A percentile compares a stretch with the other conserved stretches of the same genome.
Evolutionary conservation across 2,113 vertebrate genomes (phyloP).

Genomic region (zebrafish (Danio rerio)): GRCz12tu NC_133187.1:24328501-24329000

Average conservation of each 20-base stretch:
- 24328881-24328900: conserved; percentile 85
- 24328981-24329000: no score
- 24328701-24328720: conserved; percentile 67
- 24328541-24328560: background rate
- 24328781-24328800: conserved; percentile 72
- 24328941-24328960: no score
- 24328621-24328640: background rate
- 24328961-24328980: no score
- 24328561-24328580: background rate
- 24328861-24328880: conserved; percentile 83
- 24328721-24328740: conserved; percentile 75
- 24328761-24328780: conserved; percentile 90
- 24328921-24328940: no score
- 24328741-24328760: conserved; percentile 74
- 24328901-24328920: background rate
- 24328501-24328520: no score
- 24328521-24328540: no score
- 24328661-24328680: background rate
- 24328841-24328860: conserved; percentile 79
- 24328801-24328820: conserved; percentile 82
- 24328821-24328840: conserved; percentile 87
- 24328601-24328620: background rate
- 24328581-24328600: background rate
- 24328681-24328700: conserved; percentile 71
- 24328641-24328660: background rate